Percentiles rank a stretch among this genome's conserved stretches.
These are phyloP conservation scores for Potamilus streckersoni DNA, from an alignment of 1,140 invertebrate genomes.

Conservation along the genomic window DNA sequence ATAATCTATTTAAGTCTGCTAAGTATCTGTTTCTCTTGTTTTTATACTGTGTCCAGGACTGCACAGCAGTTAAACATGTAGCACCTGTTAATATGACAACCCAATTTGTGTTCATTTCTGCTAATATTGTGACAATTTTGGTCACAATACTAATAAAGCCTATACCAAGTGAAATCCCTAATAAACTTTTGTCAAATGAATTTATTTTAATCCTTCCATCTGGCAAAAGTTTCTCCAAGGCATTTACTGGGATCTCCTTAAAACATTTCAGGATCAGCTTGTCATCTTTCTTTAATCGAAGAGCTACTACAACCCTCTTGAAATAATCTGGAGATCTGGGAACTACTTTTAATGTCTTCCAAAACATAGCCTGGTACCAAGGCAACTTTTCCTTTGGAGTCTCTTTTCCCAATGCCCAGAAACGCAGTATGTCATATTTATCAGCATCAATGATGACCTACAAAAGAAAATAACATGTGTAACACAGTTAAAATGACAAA, in stretches of 20 bases:
- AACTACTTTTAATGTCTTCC: constrained; percentile 12
- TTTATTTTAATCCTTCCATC: constrained; percentile 60
- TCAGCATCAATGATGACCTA: constrained; percentile 59
- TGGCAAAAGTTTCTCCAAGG: constrained; percentile 62
- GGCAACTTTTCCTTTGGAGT: constrained; percentile 30
- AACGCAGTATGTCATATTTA: constrained; percentile 62
- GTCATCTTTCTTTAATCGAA: constrained; percentile 60
- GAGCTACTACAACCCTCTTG: constrained; percentile 62
- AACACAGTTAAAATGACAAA: constrained; percentile 5
- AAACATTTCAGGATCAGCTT: constrained; percentile 65
- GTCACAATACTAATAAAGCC: constrained; percentile 47
- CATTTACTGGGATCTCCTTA: constrained; percentile 62
- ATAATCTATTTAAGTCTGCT: constrained; percentile 51
- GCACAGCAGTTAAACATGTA: constrained; percentile 43
- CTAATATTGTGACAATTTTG: constrained; percentile 53
- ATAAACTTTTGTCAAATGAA: constrained; percentile 47
- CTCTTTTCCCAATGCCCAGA: constrained; percentile 63
- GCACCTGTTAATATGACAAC: constrained; percentile 30
- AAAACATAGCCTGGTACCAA: constrained; percentile 37
- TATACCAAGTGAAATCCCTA: constrained; percentile 42
- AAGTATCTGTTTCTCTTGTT: constrained; percentile 58
- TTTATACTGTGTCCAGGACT: constrained; percentile 51
- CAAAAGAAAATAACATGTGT: constrained; percentile 19
- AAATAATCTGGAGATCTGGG: constrained; percentile 52
- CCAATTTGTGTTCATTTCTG: constrained; percentile 34